A percentile compares a stretch with the other conserved stretches of the same genome.
Evolutionary conservation across 2,113 vertebrate genomes (phyloP).

Genomic region (Apteryx mantelli): DNA sequence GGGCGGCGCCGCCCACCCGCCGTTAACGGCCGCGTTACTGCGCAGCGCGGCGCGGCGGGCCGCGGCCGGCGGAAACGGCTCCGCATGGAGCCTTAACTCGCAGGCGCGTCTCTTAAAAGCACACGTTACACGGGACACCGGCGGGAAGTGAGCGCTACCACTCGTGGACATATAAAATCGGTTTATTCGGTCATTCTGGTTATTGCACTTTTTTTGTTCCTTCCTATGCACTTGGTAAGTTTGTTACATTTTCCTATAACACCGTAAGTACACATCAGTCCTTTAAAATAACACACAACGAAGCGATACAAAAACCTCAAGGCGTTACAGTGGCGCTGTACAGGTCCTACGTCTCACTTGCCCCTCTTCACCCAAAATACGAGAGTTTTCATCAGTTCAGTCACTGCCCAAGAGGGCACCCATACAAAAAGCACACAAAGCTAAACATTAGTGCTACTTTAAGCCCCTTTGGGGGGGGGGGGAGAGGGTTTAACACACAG

Average conservation of each 20-base stretch:
- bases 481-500: background rate
- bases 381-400: too few relatives aligned
- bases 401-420: too few relatives aligned
- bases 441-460: conserved; percentile 21
- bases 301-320: conserved; percentile 26
- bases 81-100: conserved; percentile 6
- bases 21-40: background rate
- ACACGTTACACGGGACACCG: background rate
- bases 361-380: too few relatives aligned
- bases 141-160: too few relatives aligned
- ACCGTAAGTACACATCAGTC: conserved; percentile 48
- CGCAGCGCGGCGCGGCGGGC: background rate
- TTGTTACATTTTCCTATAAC: conserved; percentile 37
- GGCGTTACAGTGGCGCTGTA: conserved; percentile 10
- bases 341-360: too few relatives aligned
- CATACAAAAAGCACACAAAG: too few relatives aligned
- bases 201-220: conserved; percentile 68
- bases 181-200: background rate
- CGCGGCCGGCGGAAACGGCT: background rate
- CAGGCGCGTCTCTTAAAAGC: conserved; percentile 10
- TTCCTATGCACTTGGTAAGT: conserved; percentile 51
- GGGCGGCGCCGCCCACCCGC: too few relatives aligned
- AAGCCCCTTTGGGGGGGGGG: background rate
- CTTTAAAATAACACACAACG: conserved; percentile 33
- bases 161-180: too few relatives aligned